Evolutionary conservation across 2,888 invertebrate genomes (phyloP).

Genomic region (Caenorhabditis becei): DNA sequence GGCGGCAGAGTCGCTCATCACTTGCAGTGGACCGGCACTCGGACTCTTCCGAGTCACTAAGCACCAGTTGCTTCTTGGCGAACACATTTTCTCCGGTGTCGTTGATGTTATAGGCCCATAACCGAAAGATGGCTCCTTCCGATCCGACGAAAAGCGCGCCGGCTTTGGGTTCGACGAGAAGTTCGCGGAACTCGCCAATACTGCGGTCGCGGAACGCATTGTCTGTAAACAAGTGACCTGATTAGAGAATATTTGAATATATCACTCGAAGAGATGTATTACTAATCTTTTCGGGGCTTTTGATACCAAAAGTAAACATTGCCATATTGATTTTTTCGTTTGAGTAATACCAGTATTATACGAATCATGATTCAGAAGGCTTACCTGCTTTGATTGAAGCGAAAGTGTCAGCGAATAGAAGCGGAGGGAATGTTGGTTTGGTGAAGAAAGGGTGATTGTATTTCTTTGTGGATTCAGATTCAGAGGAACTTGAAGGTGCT

Average conservation of each 20-base stretch:
- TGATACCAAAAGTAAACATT: conserved; percentile 7
- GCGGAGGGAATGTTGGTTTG: neutral
- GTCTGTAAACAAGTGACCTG: conserved; percentile 67
- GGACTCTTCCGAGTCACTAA: conserved; percentile 70
- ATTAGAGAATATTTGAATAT: neutral
- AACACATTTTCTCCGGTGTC: conserved; percentile 80
- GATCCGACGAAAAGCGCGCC: conserved; percentile 81
- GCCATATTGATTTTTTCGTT: neutral
- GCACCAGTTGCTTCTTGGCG: conserved; percentile 71
- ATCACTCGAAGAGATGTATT: too few species aligned
- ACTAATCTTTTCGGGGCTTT: too few species aligned
- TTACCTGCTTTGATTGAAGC: conserved; percentile 23
- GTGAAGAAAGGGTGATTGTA: conserved; percentile 26
- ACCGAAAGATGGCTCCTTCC: conserved; percentile 75
- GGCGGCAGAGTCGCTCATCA: conserved; percentile 72
- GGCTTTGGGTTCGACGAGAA: conserved; percentile 77
- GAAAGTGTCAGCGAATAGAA: neutral
- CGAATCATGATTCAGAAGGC: neutral
- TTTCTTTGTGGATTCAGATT: conserved; percentile 30
- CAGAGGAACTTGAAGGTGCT: conserved; percentile 29
- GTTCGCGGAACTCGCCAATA: conserved; percentile 75
- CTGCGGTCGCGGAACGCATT: conserved; percentile 76
- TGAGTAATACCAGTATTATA: neutral
- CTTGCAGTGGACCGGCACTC: conserved; percentile 76
- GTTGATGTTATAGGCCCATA: conserved; percentile 81